These are phyloP conservation scores for Criorhina ranunculi DNA, from an alignment of 2,888 invertebrate species.

Conservation along the genomic window DNA sequence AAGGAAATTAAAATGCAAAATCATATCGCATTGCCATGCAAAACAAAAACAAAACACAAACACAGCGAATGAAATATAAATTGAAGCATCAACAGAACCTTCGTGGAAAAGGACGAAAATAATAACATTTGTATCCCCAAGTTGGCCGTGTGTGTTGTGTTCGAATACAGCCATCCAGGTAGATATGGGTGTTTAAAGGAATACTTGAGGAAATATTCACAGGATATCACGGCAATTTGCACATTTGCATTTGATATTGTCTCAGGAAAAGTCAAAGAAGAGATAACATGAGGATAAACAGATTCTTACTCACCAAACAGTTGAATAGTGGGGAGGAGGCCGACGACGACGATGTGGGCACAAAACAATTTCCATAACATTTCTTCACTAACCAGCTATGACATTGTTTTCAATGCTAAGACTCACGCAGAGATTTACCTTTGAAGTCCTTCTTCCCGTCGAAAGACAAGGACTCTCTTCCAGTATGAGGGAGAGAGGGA, in stretches of 20 bases:
- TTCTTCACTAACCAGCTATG: not conserved
- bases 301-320: conserved; percentile 21
- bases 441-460: conserved; percentile 27
- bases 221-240: conserved; percentile 67
- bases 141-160: not conserved
- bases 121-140: conserved; percentile 35
- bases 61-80: conserved; percentile 55
- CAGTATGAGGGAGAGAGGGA: too few species aligned
- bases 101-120: conserved; percentile 6
- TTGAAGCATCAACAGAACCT: conserved; percentile 60
- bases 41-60: conserved; percentile 3
- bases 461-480: conserved; percentile 20
- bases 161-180: not conserved
- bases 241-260: conserved; percentile 70
- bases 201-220: conserved; percentile 42
- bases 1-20: conserved; percentile 54
- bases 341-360: not conserved
- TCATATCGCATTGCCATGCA: conserved; percentile 53
- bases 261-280: not conserved
- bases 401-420: conserved; percentile 45
- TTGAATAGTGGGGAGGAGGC: too few species aligned
- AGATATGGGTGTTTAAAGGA: conserved; percentile 44
- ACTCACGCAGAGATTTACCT: conserved; percentile 47
- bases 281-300: conserved; percentile 49
- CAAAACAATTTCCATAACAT: conserved; percentile 16